Evolutionary conservation across 2,888 invertebrate species (phyloP), one percentile per base, ranked within the genome.

Genomic region (Lacanobia oleracea): DNA sequence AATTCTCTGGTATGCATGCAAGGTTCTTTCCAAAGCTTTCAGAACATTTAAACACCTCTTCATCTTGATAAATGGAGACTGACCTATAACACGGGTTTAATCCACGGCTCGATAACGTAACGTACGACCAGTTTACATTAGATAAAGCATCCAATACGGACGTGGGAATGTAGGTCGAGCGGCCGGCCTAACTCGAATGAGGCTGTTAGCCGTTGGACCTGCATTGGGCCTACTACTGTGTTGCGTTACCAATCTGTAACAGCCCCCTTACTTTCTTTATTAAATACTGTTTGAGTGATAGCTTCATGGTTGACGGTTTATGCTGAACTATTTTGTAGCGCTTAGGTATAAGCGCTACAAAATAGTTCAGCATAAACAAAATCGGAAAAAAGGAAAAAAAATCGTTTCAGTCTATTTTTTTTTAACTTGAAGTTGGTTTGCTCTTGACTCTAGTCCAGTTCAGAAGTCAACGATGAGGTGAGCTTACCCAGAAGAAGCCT

Each of bases 71-170:
- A 53, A 45, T 69, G 67, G 57, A 69, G 64, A 68, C 40, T 60
- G 74, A 74, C 70, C 74, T 69, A 75, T 78, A 75, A 83, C n/a
- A 73, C 51, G 21, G 63, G 68, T 83, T 59, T 77, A 83, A 84
- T 82, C 68, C 59, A 27, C 48, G 60, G 23, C 54, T 71, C 40
- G 53, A 81, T 73, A 84, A 73, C 78, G 77, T 79, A 80, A 81
- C 51, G 56, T 79, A 61, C 64, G 72, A 81, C 83, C 71, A 81
- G 82, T 82, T 83, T 74, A 69, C 53, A 67, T 84, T 81, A 76
- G 80, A 83, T 83, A 83, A 81, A 85, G 61, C 79, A 73, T 82
- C 74, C 77, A 83, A 85, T 77, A 77, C 85, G 85, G 85, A 85
- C 82, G 78, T 77, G 7, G 45, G 77, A 80, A 85, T 85, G 86